phyloP scores from a whole-genome alignment of 2,888 invertebrate genomes.

The Torymus aiolomorphi region DNA sequence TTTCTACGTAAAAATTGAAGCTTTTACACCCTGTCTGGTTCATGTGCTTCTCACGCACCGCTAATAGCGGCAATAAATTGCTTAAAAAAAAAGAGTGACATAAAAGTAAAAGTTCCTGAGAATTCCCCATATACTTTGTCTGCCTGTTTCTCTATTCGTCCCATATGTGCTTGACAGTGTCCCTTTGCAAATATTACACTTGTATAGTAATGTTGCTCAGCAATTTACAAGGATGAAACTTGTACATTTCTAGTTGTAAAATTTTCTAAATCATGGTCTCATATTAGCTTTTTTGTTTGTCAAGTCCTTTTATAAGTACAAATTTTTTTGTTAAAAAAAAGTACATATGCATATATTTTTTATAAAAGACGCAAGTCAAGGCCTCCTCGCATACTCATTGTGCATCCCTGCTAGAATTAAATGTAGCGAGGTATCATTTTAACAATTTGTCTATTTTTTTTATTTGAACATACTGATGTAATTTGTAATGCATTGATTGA shows the following conservation, averaged over 20 bases:
- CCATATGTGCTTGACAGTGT: slow-evolving; percentile 66
- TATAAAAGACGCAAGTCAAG: slow-evolving; percentile 32
- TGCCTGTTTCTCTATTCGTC: slow-evolving; percentile 65
- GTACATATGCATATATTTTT: slow-evolving; percentile 9
- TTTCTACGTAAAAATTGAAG: too few species aligned
- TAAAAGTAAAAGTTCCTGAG: too few species aligned
- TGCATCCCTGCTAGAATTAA: slow-evolving; percentile 72
- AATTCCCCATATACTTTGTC: slow-evolving; percentile 55
- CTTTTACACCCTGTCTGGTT: too few species aligned
- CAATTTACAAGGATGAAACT: background rate
- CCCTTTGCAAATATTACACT: slow-evolving; percentile 46
- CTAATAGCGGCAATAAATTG: too few species aligned
- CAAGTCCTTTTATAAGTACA: background rate
- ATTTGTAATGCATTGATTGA: slow-evolving; percentile 43
- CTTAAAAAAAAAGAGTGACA: too few species aligned
- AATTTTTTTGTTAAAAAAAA: slow-evolving; percentile 25
- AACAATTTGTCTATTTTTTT: slow-evolving; percentile 27
- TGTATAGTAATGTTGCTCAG: slow-evolving; percentile 8
- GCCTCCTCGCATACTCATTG: slow-evolving; percentile 75
- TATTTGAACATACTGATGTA: slow-evolving; percentile 41
- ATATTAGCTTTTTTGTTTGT: background rate
- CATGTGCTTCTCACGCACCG: too few species aligned
- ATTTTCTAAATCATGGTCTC: slow-evolving; percentile 1
- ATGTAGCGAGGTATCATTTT: slow-evolving; percentile 69
- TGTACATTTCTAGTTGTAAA: background rate